Evolutionary conservation across 2,888 invertebrate genomes (phyloP), one percentile per base, ranked within the genome.

Genomic region (Rambutsinella grinnellia): DNA sequence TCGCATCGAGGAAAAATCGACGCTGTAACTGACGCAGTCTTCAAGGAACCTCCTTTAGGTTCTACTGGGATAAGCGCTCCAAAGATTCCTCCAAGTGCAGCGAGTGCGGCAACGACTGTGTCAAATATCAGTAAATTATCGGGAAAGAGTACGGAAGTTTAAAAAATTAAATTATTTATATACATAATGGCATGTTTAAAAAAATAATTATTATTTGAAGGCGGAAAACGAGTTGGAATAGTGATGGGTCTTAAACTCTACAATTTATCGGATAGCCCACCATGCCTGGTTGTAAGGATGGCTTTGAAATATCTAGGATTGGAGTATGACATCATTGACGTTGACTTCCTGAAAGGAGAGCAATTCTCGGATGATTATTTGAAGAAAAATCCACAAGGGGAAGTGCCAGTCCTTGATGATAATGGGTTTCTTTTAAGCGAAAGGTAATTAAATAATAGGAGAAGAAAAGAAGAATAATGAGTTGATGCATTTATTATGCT

Each of bases 391-490:
- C 83, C 82, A 47, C 85, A 84, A 82, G 84, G 84, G 87, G 88
- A 61, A 86, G 93, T 84, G 92, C 94, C 0, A 91, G 92, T 1
- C 85, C 68, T 95, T 69, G 92, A 94, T 79, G 95, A 95, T 85
- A 89, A 92, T 84, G 94, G 94, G 23, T 93, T 94, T 85, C 89
- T 89, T 81, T 87, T 95, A 63, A 90, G 93, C 82, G 95, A 95
- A 87, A 94, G 93, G 87, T 88, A 87, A 78, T 82, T 57, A 36
- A 2, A 44, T 56, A 21, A 1, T 56, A 15, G 3, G 44, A 46
- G 13, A 10, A 36, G 15, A 36, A 28, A 28, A n/a, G 19, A 17
- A 6, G 2, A 19, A 57, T 24, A 26, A 21, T 23, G 13, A 57
- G 19, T 24, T 6, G 44, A 13, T 8, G 44, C 13, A 13, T 8